Evolutionary conservation across 2,113 vertebrate species (phyloP), one percentile per base, ranked within the genome.

Genomic region (Rissa tridactyla): DNA sequence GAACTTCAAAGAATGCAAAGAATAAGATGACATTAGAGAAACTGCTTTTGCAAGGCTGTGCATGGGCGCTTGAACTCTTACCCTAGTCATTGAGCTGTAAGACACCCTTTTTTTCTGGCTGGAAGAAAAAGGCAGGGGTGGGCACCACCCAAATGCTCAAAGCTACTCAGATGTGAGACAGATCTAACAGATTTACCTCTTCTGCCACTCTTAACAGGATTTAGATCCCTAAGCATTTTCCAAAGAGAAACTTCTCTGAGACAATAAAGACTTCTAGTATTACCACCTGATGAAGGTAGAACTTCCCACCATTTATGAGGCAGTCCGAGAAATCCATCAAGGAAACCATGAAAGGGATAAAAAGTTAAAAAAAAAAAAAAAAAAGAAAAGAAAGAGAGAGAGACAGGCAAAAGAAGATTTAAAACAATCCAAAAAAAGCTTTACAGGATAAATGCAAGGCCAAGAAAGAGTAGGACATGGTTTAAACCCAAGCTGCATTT

Each of bases 1-100:
- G 52, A 86, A 87, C 65, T 92, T 96, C 69, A 92, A 95, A 89
- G 90, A 89, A 70, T 44, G 46, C 23, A 87, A 87, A 82, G 47
- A 86, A 73, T 58, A 73, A 47, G 26, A 85, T 25, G 14, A 73
- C 62, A 80, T 54, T 65, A 88, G 36, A 94, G 76, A 84, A 92
- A 89, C 11, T 42, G 20, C 42, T 65, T 86, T 84, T 0, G 0
- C 11, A 30, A 92, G 29, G 51, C 34, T 80, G 30, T 69, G 61
- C 30, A 32, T 2, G 46, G 46, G 46, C 25, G 38, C 69, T 89
- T 92, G 81, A 78, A 94, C 77, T 94, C 44, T 82, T 89, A 42
- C 47, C 69, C 64, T 19, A 75, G 69, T 47, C 72, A 68, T 19
- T 65, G 66, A 91, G 81, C 47, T 86, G 60, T 66, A 83, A 92